Evolutionary conservation across 2,797 vertebrate species (phyloP).

Genomic region (Mormyrops attenuatus): DNA sequence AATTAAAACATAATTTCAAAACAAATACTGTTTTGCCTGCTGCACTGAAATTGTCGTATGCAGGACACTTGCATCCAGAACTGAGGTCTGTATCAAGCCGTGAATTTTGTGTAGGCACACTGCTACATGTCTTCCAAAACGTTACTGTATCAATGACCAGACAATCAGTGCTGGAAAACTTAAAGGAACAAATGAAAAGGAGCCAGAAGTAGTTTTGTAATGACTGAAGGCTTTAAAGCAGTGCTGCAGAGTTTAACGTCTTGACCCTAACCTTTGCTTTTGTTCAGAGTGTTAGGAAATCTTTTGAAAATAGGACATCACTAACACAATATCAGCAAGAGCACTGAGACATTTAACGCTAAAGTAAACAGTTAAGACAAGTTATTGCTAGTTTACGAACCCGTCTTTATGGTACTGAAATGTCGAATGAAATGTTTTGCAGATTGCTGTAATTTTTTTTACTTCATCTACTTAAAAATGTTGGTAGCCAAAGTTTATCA

Average conservation of each 20-base stretch:
- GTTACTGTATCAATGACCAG: neutral
- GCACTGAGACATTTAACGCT: neutral
- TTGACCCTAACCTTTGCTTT: neutral
- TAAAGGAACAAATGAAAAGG: neutral
- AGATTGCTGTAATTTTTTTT: neutral
- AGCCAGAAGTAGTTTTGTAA: neutral
- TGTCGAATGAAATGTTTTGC: neutral
- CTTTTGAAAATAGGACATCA: neutral
- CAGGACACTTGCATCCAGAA: neutral
- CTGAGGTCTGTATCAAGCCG: neutral
- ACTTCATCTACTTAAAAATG: neutral
- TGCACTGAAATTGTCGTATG: neutral
- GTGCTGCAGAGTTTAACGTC: neutral
- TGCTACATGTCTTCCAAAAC: neutral
- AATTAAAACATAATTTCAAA: neutral
- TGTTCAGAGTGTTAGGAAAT: neutral
- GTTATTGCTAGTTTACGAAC: neutral
- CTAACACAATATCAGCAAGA: neutral
- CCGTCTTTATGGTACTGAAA: neutral
- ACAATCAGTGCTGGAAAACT: neutral
- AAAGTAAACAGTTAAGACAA: neutral
- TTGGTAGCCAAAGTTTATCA: neutral
- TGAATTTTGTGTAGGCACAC: neutral
- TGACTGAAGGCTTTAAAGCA: neutral
- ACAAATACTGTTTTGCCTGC: neutral